Evolutionary conservation across 2,888 invertebrate genomes (phyloP), one percentile per base, ranked within the genome.

Genomic region (Trichopria drosophilae): DNA sequence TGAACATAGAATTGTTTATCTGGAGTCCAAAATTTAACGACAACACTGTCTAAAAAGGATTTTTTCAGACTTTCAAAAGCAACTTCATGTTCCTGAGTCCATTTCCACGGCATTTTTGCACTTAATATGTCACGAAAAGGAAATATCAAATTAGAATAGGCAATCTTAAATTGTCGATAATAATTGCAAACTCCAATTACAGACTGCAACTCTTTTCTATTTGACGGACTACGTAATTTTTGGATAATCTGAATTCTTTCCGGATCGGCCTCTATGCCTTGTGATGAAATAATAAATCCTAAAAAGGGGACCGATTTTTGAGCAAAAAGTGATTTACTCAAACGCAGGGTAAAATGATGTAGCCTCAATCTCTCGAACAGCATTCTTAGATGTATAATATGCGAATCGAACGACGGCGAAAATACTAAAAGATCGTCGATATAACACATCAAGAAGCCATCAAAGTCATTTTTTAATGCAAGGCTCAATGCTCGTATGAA

Each of bases 381-480:
- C 7, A 16, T 20, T 13, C 54, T 31, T 1, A 65, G 18, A 22
- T 61, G 57, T 10, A 35, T 9, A 0, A 51, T 12, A 29, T 64
- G 63, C 7, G 55, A 40, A 10, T 61, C 51, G 36, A 64, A 57
- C 12, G 55, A 47, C 6, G 28, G 19, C 3, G 64, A 64, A 1
- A 52, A 56, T 0, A 68, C 55, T 2, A 67, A 26, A 6, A 69
- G 42, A 44, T 69, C 68, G 43, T 68, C 67, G 10, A 69, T 55
- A 36, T 69, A 68, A 39, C 53, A 60, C 6, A 52, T 29, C 5
- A 58, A 43, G 35, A 59, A 60, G 31, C 54, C 41, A 3, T 55
- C 39, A 10, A 67, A 49, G 36, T 64, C 62, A 6, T 63, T 59
- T 13, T 60, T 61, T n/a, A 68, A 50, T n/a, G n/a, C n/a, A n/a